Percentiles rank a stretch among this genome's conserved stretches.
These are phyloP conservation scores for Electrophaes corylata DNA, from an alignment of 2,888 invertebrate species.

Conservation along the genomic window DNA sequence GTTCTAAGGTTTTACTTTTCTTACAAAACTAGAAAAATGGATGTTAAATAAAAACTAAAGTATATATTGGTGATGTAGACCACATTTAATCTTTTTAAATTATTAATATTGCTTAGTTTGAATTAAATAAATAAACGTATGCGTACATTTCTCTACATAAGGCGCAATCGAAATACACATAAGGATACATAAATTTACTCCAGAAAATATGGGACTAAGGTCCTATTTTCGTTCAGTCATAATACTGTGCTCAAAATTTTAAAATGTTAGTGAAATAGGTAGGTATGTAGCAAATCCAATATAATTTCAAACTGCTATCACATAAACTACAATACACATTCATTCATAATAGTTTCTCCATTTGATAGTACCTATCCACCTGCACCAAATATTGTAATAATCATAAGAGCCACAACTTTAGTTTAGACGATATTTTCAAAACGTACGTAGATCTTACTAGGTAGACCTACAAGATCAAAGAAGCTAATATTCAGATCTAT, in stretches of 20 bases:
- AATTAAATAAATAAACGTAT: slow-evolving; percentile 79
- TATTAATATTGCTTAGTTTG: slow-evolving; percentile 81
- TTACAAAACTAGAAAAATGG: too few species aligned
- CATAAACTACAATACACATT: slow-evolving; percentile 22
- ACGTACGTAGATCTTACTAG: slow-evolving; percentile 17
- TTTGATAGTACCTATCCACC: slow-evolving; percentile 9
- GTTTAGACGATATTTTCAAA: slow-evolving; percentile 24
- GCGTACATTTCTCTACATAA: slow-evolving; percentile 67
- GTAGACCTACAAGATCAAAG: slow-evolving; percentile 23
- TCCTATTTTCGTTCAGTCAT: slow-evolving; percentile 3
- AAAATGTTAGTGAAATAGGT: slow-evolving; percentile 1
- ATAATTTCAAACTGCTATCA: slow-evolving; percentile 17
- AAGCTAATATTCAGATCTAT: slow-evolving; percentile 30
- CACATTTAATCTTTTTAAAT: slow-evolving; percentile 73
- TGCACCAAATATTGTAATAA: slow-evolving; percentile 26
- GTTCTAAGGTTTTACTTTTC: too few species aligned
- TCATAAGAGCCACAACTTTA: slow-evolving; percentile 33
- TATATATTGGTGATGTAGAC: slow-evolving; percentile 61
- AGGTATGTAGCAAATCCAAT: slow-evolving; percentile 35
- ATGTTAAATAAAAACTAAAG: slow-evolving; percentile 42
- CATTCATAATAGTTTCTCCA: neutral
- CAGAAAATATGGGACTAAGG: neutral
- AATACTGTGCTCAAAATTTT: neutral
- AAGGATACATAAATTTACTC: slow-evolving; percentile 37
- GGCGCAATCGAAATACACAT: slow-evolving; percentile 61